A percentile compares a stretch with the other conserved stretches of the same genome.
Conservation (phyloP, 92 coral and sea anemone genomes). For the Zoanthus sansibaricus region DNA sequence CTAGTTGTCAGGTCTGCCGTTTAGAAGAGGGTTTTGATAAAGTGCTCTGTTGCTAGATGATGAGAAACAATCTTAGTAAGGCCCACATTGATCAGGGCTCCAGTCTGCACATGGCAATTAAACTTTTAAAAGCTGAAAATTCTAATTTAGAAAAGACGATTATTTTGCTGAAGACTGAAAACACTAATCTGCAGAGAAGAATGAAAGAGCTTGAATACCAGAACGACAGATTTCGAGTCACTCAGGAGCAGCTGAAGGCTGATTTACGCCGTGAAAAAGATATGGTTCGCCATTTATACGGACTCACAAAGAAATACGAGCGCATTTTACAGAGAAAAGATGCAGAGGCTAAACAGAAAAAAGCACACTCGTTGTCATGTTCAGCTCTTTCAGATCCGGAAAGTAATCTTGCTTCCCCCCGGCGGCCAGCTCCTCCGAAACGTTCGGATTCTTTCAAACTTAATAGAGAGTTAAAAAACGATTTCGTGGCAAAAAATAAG, state of each 20-base stretch:
- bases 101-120: slow-evolving; percentile 87
- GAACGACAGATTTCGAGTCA: slow-evolving; percentile 86
- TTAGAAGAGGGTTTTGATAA: neutral
- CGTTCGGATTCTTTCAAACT: slow-evolving; percentile 88
- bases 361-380: slow-evolving; percentile 25
- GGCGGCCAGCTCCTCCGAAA: slow-evolving; percentile 88
- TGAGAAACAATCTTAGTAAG: slow-evolving; percentile 67
- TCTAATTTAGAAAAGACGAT: slow-evolving; percentile 90
- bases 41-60: slow-evolving; percentile 53
- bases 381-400: slow-evolving; percentile 54
- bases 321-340: slow-evolving; percentile 91
- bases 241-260: slow-evolving; percentile 86
- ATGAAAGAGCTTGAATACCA: slow-evolving; percentile 91
- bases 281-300: slow-evolving; percentile 86
- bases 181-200: slow-evolving; percentile 80
- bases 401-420: slow-evolving; percentile 34
- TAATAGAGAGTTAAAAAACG: slow-evolving; percentile 63
- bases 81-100: slow-evolving; percentile 90
- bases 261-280: slow-evolving; percentile 86
- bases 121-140: slow-evolving; percentile 90
- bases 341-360: slow-evolving; percentile 76
- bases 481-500: slow-evolving; percentile 68
- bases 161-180: slow-evolving; percentile 84
- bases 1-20: slow-evolving; percentile 28
- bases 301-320: slow-evolving; percentile 86